Evolutionary conservation across 2,113 vertebrate genomes (phyloP).

Genomic region (Fulica atra): DNA sequence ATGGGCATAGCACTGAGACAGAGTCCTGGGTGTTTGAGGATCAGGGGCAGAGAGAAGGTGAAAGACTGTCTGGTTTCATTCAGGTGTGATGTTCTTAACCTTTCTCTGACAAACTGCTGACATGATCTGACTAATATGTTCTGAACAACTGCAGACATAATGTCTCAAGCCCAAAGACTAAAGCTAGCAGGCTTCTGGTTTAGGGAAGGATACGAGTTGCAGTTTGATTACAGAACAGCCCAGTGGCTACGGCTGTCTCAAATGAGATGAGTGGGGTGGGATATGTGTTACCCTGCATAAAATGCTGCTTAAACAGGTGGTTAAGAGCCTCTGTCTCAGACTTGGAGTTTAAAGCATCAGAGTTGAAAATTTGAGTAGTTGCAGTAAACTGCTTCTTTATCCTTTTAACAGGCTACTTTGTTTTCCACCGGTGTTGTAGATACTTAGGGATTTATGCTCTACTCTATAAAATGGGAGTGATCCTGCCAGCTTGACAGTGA

Average conservation of each 20-base stretch:
- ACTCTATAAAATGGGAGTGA: constrained; percentile 22
- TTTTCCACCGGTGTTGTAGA: background rate
- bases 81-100: constrained; percentile 60
- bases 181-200: background rate
- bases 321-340: background rate
- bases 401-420: constrained; percentile 29
- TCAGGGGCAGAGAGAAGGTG: constrained; percentile 15
- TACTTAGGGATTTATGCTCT: constrained; percentile 23
- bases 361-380: background rate
- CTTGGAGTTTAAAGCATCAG: background rate
- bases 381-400: background rate
- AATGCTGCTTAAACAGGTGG: background rate
- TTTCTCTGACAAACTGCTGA: constrained; percentile 62
- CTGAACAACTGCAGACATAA: constrained; percentile 46
- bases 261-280: background rate
- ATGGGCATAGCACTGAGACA: background rate
- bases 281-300: background rate
- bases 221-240: constrained; percentile 1
- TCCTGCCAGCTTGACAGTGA: constrained; percentile 25
- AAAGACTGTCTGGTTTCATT: constrained; percentile 54
- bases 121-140: constrained; percentile 58
- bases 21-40: background rate
- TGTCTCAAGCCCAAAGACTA: constrained; percentile 1
- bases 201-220: background rate
- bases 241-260: background rate